phyloP scores from a whole-genome alignment of 2,888 invertebrate species.

The Aphodius sticticus region DNA sequence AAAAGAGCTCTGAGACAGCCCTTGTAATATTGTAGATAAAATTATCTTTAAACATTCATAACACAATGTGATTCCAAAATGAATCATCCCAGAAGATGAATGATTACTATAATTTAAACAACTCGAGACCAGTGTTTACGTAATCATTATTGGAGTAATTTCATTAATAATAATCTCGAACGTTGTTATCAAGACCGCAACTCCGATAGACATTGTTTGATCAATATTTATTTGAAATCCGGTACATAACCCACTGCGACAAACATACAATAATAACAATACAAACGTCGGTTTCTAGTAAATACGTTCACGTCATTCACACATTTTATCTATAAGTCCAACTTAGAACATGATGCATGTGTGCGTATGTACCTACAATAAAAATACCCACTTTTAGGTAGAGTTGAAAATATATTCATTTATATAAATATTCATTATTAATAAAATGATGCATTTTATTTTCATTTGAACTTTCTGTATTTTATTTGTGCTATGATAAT shows the following conservation, averaged over 20 bases:
- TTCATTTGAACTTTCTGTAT: no score
- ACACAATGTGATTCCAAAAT: background rate
- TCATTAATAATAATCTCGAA: background rate
- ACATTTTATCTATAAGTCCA: background rate
- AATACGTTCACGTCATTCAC: background rate
- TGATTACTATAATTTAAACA: background rate
- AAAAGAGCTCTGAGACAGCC: no score
- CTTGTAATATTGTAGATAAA: no score
- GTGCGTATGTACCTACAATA: background rate
- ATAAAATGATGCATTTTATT: no score
- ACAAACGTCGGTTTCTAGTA: background rate
- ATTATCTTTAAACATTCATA: no score
- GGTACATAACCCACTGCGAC: background rate
- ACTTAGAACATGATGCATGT: background rate
- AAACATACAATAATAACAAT: background rate
- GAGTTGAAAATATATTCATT: no score
- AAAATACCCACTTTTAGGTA: background rate
- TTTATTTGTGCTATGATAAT: no score
- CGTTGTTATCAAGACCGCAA: background rate
- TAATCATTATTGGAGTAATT: background rate
- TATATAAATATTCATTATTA: no score
- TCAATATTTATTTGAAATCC: background rate
- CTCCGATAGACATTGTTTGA: background rate
- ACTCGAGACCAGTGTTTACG: background rate
- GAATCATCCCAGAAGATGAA: background rate